Conservation (phyloP, 2,888 invertebrate genomes). For the Philonicus albiceps region DNA sequence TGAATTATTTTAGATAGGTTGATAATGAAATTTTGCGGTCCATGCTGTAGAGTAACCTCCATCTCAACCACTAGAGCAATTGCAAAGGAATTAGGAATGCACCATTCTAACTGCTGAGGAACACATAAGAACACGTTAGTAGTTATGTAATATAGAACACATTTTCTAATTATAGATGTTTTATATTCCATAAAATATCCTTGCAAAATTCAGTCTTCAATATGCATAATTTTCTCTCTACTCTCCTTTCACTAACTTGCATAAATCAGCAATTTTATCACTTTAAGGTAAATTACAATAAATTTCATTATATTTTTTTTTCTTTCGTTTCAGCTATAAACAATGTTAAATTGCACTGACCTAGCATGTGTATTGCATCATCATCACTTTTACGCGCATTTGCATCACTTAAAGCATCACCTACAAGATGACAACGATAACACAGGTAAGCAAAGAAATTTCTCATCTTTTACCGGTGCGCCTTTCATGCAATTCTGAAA, state of each 20-base stretch:
- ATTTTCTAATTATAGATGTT: too few species aligned
- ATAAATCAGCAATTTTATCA: background rate
- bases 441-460: conserved; percentile 50
- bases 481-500: background rate
- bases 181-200: too few species aligned
- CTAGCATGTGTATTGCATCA: conserved; percentile 57
- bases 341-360: conserved; percentile 57
- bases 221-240: background rate
- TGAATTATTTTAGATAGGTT: too few species aligned
- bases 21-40: too few species aligned
- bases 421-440: conserved; percentile 54
- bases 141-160: too few species aligned
- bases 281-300: background rate
- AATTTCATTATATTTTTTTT: background rate
- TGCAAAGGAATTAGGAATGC: too few species aligned
- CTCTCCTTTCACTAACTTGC: background rate
- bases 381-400: conserved; percentile 57
- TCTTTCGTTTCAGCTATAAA: conserved; percentile 21
- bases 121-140: too few species aligned
- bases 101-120: too few species aligned
- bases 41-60: too few species aligned
- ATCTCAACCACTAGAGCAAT: too few species aligned
- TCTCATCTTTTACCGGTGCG: background rate
- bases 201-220: too few species aligned
- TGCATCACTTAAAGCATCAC: conserved; percentile 56